Evolutionary conservation across 2,113 vertebrate genomes (phyloP).

Genomic region (Alligator mississippiensis): DNA sequence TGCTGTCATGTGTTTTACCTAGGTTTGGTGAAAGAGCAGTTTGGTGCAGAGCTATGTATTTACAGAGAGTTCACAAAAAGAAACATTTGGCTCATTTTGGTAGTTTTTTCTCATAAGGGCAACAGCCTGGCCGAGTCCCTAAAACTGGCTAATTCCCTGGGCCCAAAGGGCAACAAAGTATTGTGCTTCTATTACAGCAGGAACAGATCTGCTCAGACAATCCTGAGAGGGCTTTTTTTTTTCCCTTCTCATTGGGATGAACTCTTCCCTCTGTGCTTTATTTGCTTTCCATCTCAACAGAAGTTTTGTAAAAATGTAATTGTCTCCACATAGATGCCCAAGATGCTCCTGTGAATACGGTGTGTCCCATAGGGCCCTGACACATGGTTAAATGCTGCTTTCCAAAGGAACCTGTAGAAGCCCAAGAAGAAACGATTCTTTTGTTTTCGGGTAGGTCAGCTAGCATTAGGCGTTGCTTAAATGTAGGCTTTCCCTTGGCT

Average conservation of each 20-base stretch:
- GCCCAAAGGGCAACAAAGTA: not conserved
- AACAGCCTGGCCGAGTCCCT: not conserved
- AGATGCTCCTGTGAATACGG: not conserved
- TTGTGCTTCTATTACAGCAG: not conserved
- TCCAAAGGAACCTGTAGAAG: not conserved
- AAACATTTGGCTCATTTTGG: not conserved
- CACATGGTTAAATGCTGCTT: not conserved
- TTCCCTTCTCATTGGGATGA: not conserved
- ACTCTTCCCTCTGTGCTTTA: not conserved
- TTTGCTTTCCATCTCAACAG: not conserved
- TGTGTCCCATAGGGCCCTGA: not conserved
- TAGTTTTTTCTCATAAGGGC: not conserved
- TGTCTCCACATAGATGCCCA: not conserved
- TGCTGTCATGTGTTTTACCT: not conserved
- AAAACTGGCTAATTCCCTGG: not conserved
- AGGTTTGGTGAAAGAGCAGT: fast-evolving
- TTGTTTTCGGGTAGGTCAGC: not conserved
- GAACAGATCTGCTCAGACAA: not conserved
- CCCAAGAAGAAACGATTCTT: not conserved
- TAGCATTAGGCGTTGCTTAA: not conserved
- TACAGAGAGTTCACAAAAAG: not conserved
- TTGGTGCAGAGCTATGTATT: not conserved
- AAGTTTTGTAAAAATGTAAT: not conserved
- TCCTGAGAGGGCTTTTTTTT: not conserved
- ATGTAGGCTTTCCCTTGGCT: not conserved